Percentiles rank a stretch among this genome's conserved stretches.
These are phyloP conservation scores for Paradoxurus hermaphroditus DNA, from an alignment of 2,113 vertebrate genomes.

Conservation along the genomic window DNA sequence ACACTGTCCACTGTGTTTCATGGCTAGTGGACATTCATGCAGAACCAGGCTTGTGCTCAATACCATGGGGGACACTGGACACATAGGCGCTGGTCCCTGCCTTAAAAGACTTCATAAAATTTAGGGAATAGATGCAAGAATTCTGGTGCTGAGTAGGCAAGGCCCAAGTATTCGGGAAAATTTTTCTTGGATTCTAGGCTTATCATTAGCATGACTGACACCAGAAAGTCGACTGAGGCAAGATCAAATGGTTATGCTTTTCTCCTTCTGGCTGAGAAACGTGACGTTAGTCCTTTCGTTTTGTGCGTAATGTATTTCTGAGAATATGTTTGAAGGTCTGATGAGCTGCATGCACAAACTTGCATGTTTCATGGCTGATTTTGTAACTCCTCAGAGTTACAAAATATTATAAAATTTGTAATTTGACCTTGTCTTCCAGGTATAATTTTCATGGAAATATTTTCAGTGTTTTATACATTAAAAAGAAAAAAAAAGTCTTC, in stretches of 20 bases:
- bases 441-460: slow-evolving; percentile 3
- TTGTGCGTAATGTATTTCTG: background rate
- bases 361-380: background rate
- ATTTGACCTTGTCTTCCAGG: background rate
- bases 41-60: background rate
- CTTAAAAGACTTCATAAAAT: background rate
- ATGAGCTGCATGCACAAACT: background rate
- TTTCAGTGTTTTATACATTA: background rate
- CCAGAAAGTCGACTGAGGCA: background rate
- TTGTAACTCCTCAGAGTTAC: background rate
- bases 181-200: background rate
- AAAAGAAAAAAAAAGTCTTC: background rate
- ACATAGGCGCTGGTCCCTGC: background rate
- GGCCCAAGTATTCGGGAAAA: fast-evolving
- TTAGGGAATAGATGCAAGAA: background rate
- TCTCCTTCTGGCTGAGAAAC: background rate
- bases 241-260: background rate
- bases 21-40: background rate
- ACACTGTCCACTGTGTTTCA: background rate
- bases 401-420: background rate
- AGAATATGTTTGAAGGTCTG: background rate
- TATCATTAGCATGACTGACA: background rate
- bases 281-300: background rate
- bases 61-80: background rate
- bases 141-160: background rate